Base-by-base conservation (phyloP, 2,888 invertebrate species). In the Papilio elwesi region DNA sequence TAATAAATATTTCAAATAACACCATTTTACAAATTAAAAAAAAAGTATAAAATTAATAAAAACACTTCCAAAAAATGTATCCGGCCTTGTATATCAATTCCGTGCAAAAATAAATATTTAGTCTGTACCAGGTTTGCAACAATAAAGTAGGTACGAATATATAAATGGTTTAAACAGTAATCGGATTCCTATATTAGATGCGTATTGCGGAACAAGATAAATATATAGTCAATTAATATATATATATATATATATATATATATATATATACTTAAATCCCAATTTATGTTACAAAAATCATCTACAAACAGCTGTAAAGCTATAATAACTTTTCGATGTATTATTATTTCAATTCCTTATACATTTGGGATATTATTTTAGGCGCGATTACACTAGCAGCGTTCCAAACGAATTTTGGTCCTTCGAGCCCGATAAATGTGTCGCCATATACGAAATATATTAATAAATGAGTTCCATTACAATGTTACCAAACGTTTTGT, bases 291-390 rank as follows among this genome's bases (percentile, higher is more conserved):
- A 70, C 59, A 70, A 59, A 70, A 74, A 38, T 13, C n/a, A 51
- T 65, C 12, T 64, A 68, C 70, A 67, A 71, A 52, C 47, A 52
- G 71, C 70, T 69, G 64, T 52, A 68, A 63, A 62, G 55, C 59
- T 69, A 49, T 26, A 47, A 66, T 52, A 48, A 69, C 57, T 53
- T 62, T 75, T 75, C 75, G 75, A 74, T 75, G 75, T 75, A 75
- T 73, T 68, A 62, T 26, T 26, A 26, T 36, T 63, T 73, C 69
- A 75, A 75, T 71, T 74, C 75, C 75, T 71, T 66, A 43, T 26
- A 38, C 43, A 47, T 10, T 65, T 65, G 12, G 47, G 68, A 71
- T 64, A 57, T 64, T 55, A 52, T 48, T 62, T 43, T 48, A 68
- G 49, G 53, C 66, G 11, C 38, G 55, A 13, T 52, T 55, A 63